Percentiles rank a stretch among this genome's conserved stretches.
Evolutionary conservation across 2,888 invertebrate genomes (phyloP).

Genomic region (Mythimna lalbum): DNA sequence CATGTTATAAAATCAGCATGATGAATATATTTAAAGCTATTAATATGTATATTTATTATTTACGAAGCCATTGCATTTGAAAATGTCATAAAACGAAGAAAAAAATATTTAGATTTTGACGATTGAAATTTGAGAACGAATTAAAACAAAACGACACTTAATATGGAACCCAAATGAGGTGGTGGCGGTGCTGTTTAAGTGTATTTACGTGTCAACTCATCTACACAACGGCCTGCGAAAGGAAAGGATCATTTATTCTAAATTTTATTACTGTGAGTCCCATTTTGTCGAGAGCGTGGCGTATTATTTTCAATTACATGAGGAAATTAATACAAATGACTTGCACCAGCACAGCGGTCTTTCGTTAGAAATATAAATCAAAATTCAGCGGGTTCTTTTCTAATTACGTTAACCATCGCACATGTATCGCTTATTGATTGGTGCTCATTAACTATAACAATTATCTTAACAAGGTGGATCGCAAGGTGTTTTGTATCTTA

Average conservation of each 20-base stretch:
- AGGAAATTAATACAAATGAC: conserved; percentile 36
- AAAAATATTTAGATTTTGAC: conserved; percentile 33
- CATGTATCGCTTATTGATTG: conserved; percentile 60
- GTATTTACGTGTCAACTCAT: conserved; percentile 77
- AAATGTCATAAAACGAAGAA: conserved; percentile 38
- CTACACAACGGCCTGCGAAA: conserved; percentile 66
- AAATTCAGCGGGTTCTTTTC: conserved; percentile 39
- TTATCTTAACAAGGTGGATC: conserved; percentile 74
- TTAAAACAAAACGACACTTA: conserved; percentile 72
- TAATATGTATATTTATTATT: conserved; percentile 42
- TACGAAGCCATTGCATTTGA: conserved; percentile 53
- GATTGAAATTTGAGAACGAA: conserved; percentile 73
- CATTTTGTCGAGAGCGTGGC: conserved; percentile 46
- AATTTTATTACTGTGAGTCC: conserved; percentile 61
- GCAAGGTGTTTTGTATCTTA: conserved; percentile 84
- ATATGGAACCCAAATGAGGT: conserved; percentile 74
- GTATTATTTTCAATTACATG: conserved; percentile 54
- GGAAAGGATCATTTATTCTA: conserved; percentile 67
- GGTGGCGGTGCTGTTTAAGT: conserved; percentile 74
- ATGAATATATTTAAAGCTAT: conserved; percentile 27
- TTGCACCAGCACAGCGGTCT: conserved; percentile 7
- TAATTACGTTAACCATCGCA: conserved; percentile 14
- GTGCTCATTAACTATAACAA: conserved; percentile 72
- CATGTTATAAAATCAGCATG: conserved; percentile 40
- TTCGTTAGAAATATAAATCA: conserved; percentile 21